Percentiles rank a stretch among this genome's conserved stretches.
Conservation (phyloP, 2,113 vertebrate species). For the Percopsis transmontana region DNA sequence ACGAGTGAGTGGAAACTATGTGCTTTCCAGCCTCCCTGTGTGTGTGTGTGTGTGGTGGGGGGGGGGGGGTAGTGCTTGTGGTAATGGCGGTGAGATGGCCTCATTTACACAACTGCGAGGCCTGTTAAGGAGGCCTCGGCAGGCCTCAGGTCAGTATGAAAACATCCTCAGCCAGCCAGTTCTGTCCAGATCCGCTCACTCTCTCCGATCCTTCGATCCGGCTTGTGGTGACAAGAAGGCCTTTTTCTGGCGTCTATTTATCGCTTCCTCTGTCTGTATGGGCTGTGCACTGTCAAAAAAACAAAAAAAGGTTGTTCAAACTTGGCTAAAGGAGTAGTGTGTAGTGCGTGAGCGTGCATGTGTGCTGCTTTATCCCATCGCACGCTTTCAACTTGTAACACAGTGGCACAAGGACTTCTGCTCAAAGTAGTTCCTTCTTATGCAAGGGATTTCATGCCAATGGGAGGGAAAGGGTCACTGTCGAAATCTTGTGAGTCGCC, state of each 20-base stretch:
- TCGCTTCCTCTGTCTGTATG: background rate
- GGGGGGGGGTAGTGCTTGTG: slow-evolving; percentile 17
- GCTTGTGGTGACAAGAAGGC: background rate
- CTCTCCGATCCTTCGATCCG: background rate
- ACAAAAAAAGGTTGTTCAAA: too few species aligned
- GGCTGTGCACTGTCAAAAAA: too few species aligned
- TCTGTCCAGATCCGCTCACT: background rate
- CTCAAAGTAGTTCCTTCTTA: too few species aligned
- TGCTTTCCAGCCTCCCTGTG: slow-evolving; percentile 58
- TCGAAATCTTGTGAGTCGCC: background rate
- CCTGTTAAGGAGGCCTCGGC: slow-evolving; percentile 46
- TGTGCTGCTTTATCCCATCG: too few species aligned
- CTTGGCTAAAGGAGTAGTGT: too few species aligned
- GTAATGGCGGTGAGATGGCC: slow-evolving; percentile 48
- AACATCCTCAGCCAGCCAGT: background rate
- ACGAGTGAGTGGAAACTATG: slow-evolving; percentile 79
- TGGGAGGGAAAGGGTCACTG: background rate
- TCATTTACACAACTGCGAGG: slow-evolving; percentile 63
- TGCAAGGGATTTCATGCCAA: background rate
- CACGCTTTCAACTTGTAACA: too few species aligned
- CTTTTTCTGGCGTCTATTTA: background rate
- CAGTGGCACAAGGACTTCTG: background rate
- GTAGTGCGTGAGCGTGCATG: too few species aligned
- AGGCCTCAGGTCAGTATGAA: background rate
- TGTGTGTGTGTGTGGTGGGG: slow-evolving; percentile 15